These are phyloP conservation scores for Thomomys bottae DNA, from an alignment of 2,113 vertebrate species.

Conservation along the genomic window DNA sequence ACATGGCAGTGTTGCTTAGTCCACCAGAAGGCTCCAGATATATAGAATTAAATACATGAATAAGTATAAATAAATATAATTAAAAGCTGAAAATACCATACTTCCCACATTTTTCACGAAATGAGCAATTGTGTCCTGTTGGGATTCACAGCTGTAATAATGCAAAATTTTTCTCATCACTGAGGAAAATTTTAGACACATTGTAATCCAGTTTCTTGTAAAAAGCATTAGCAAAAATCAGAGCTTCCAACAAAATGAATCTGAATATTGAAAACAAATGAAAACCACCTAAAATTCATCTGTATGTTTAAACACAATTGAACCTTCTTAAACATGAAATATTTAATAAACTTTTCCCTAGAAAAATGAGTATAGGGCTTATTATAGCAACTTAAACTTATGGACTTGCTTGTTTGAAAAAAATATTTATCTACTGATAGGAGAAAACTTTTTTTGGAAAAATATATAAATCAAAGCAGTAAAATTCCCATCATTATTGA, in stretches of 20 bases:
- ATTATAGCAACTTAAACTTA: constrained; percentile 60
- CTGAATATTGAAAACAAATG: constrained; percentile 42
- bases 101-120: constrained; percentile 1
- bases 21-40: not conserved
- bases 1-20: not conserved
- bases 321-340: constrained; percentile 67
- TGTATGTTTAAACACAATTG: constrained; percentile 60
- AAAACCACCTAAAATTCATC: constrained; percentile 59
- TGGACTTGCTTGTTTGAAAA: constrained; percentile 64
- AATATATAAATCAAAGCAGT: constrained; percentile 72
- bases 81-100: constrained; percentile 22
- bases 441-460: constrained; percentile 68
- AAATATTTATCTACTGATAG: constrained; percentile 70
- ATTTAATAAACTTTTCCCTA: constrained; percentile 62
- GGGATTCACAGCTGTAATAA: constrained; percentile 45
- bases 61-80: not conserved
- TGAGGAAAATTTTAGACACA: constrained; percentile 36
- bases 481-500: constrained; percentile 77
- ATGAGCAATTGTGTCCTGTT: not conserved
- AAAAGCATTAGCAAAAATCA: constrained; percentile 27
- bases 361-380: constrained; percentile 49
- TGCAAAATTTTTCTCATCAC: constrained; percentile 18
- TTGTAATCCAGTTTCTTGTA: constrained; percentile 23
- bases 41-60: constrained; percentile 15
- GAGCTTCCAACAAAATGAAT: constrained; percentile 44